Percentiles rank a stretch among this genome's conserved stretches.
phyloP scores from a whole-genome alignment of 2,888 invertebrate genomes.

The Aricia artaxerxes region DNA sequence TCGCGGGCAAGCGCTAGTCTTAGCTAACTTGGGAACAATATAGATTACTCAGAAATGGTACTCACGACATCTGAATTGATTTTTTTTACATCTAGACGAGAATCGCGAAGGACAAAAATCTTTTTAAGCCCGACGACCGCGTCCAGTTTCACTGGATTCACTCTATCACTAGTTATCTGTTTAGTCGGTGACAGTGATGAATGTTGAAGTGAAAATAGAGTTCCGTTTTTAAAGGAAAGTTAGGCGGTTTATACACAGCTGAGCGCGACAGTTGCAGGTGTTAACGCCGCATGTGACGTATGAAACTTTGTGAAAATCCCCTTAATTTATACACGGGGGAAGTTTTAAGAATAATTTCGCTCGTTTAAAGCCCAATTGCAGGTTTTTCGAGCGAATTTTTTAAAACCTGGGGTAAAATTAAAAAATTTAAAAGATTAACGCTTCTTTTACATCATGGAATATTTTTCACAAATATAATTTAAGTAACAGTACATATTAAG shows the following conservation, averaged over 20 bases:
- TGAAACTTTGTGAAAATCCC: slow-evolving; percentile 16
- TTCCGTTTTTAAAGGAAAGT: slow-evolving; percentile 25
- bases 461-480: too few species aligned
- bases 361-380: background rate
- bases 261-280: slow-evolving; percentile 24
- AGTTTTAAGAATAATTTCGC: slow-evolving; percentile 19
- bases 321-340: slow-evolving; percentile 20
- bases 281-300: slow-evolving; percentile 12
- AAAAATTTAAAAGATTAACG: background rate
- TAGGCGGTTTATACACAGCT: slow-evolving; percentile 17
- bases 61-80: too few species aligned
- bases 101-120: background rate
- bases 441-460: too few species aligned
- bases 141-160: slow-evolving; percentile 29
- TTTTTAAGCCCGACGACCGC: background rate
- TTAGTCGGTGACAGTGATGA: slow-evolving; percentile 35
- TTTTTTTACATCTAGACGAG: background rate
- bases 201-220: slow-evolving; percentile 33
- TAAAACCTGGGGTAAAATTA: background rate
- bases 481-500: too few species aligned
- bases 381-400: background rate
- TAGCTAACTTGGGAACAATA: too few species aligned
- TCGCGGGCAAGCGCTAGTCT: too few species aligned
- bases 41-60: too few species aligned
- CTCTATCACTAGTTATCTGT: slow-evolving; percentile 34